phyloP scores from a whole-genome alignment of 2,888 invertebrate genomes.

The Epistrophella euchroma region DNA sequence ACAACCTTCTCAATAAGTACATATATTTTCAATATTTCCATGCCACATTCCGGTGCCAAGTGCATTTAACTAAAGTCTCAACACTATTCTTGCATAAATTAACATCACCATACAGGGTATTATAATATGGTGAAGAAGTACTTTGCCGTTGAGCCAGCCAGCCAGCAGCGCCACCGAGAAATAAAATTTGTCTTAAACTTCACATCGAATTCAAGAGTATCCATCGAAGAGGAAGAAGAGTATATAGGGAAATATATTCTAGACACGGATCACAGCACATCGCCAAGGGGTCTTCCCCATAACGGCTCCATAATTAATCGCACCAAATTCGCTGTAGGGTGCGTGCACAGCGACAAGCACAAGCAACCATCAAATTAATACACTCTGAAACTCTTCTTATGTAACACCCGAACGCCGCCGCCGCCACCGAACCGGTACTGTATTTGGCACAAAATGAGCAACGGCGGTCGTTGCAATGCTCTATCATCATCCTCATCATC shows the following conservation, averaged over 20 bases:
- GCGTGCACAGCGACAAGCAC: constrained; percentile 35
- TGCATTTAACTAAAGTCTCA: constrained; percentile 60
- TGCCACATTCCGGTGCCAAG: constrained; percentile 64
- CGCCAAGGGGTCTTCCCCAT: constrained; percentile 66
- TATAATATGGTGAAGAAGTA: constrained; percentile 39
- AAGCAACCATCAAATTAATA: neutral
- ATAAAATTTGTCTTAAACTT: constrained; percentile 71
- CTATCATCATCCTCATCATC: constrained; percentile 52
- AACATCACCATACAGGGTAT: constrained; percentile 57
- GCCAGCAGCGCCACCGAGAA: constrained; percentile 23
- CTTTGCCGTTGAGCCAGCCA: constrained; percentile 3
- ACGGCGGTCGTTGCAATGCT: constrained; percentile 38
- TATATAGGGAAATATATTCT: constrained; percentile 49
- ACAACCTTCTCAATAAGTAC: neutral
- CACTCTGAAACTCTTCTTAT: constrained; percentile 18
- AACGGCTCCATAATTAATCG: constrained; percentile 74
- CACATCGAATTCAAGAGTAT: constrained; percentile 48
- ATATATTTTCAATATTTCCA: constrained; percentile 66
- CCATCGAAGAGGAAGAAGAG: neutral
- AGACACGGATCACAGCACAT: constrained; percentile 62
- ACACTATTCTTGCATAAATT: constrained; percentile 68
- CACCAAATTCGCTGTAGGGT: constrained; percentile 71
- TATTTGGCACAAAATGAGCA: constrained; percentile 29
- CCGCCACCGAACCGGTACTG: neutral
- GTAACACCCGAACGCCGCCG: constrained; percentile 12